Evolutionary conservation across 1,140 invertebrate genomes (phyloP).

Genomic region (Drosophila parabipectinata): DNA sequence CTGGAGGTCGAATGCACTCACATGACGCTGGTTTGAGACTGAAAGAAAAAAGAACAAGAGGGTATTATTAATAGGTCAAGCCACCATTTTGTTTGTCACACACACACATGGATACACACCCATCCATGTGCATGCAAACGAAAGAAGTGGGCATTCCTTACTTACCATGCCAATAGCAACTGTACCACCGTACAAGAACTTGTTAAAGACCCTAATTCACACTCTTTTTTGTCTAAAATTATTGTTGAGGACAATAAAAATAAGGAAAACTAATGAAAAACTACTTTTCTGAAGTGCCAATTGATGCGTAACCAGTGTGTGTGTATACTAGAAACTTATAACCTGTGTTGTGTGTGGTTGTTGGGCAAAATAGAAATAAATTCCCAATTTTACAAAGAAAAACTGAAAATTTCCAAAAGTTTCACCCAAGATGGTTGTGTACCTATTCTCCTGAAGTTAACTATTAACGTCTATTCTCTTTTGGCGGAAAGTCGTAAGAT

Average conservation of each 20-base stretch:
- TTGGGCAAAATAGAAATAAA: not conserved
- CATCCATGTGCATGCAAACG: not conserved
- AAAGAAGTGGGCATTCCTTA: not conserved
- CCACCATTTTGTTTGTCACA: slow-evolving; percentile 52
- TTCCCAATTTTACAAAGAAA: not conserved
- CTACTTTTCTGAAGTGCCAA: not conserved
- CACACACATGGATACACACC: not conserved
- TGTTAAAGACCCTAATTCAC: not conserved
- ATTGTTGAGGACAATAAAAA: not conserved
- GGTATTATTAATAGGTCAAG: slow-evolving; percentile 44
- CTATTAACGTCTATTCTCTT: not conserved
- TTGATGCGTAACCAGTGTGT: slow-evolving; percentile 27
- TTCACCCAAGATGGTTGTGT: not conserved
- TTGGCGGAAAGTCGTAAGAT: slow-evolving; percentile 2
- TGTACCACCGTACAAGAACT: slow-evolving; percentile 26
- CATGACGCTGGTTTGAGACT: slow-evolving; percentile 40
- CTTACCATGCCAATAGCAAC: slow-evolving; percentile 24
- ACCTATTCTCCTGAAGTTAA: slow-evolving; percentile 1
- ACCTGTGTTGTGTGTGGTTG: slow-evolving; percentile 17
- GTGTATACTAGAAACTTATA: slow-evolving; percentile 29
- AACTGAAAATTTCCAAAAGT: not conserved
- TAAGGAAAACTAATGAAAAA: not conserved
- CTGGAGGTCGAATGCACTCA: slow-evolving; percentile 22
- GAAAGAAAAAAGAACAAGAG: slow-evolving; percentile 10
- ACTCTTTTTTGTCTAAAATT: too few relatives aligned